Evolutionary conservation across 2,797 vertebrate genomes (phyloP), one percentile per base, ranked within the genome.

Genomic region (Chloroceryle inda): DNA sequence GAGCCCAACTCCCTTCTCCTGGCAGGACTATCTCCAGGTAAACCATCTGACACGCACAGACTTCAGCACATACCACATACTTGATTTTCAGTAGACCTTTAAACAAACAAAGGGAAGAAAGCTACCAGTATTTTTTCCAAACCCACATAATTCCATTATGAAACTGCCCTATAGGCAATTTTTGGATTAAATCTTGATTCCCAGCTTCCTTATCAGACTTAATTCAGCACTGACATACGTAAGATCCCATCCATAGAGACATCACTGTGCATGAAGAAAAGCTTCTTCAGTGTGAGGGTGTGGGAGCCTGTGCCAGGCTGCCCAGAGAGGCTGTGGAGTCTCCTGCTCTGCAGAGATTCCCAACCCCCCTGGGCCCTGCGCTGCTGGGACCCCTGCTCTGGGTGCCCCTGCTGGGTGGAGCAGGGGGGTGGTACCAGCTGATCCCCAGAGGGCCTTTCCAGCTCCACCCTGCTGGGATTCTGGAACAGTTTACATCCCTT

Each of bases 181-280:
- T 80, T 16, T 10, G 14, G 37, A 27, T 67, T 33, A 40, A 33
- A 52, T 27, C 50, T 52, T n/a, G 11, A 55, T 52, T 88, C n/a
- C 52, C 56, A 31, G 6, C 49, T 69, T 50, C 47, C 42, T 50
- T 58, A 18, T 62, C 0, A 0, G 38, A 27, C 35, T 2, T 2
- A 0, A 2, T 58, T 71, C 55, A 45, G 6, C 17, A 56, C 6
- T 4, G 0, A 1, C 3, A 5, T 19, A 10, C 4, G 0, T 5
- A 33, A n/a, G 3, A 16, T 5, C 6, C 19, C 37, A 23, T 21
- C 52, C 35, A 24, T 15, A 11, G 42, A 38, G 62, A 44, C 11
- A 38, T 12, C 35, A 27, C 35, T 53, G 19, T 12, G 29, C 53
- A 56, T 14, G n/a, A 58, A n/a, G 55, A 58, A 33, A 58, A 58